Evolutionary conservation across 1,140 invertebrate genomes (phyloP), one percentile per base, ranked within the genome.

Genomic region (Eubasilissa regina): DNA sequence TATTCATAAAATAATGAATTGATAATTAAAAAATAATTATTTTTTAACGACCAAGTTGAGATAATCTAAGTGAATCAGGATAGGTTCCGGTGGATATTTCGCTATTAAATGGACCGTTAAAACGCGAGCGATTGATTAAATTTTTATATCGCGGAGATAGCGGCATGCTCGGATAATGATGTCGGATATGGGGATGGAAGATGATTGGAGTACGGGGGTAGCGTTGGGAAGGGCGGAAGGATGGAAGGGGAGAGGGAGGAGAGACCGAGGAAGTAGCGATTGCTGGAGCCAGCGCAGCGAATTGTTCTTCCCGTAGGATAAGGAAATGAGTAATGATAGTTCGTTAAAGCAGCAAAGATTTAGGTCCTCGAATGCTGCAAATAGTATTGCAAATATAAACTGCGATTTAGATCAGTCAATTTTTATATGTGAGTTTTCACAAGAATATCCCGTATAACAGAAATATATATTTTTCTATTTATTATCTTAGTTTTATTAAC

Each of bases 81-180:
- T 12, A 15, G 25, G n/a, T 13, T 15, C 9, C n/a, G 43, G n/a
- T 15, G 66, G 25, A 25, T 75, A 35, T 21, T 75, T 75, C 53
- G 12, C 75, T 19, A 48, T 47, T 45, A 77, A 77, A 77, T 77
- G 75, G 55, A 77, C 75, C 75, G 75, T 77, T 77, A 64, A 77
- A 77, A 77, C 10, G 55, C 56, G 56, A 64, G 45, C 75, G 25
- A 77, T 77, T 77, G 75, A 77, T 77, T 77, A 77, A 77, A 77
- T 77, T 77, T 77, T 77, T 77, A 77, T 35, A 21, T 15, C 55
- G 56, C 8, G 62, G 75, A 53, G 51, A 53, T 53, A 64, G 60
- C 19, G 35, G 60, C 60, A 10, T 64, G 25, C 19, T 44, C 35
- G 60, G 25, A 64, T 64, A 64, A 64, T 44, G 60, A 64, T 43